Evolutionary conservation across 2,797 vertebrate genomes (phyloP).

Genomic region (Pangasius krempfi): DNA sequence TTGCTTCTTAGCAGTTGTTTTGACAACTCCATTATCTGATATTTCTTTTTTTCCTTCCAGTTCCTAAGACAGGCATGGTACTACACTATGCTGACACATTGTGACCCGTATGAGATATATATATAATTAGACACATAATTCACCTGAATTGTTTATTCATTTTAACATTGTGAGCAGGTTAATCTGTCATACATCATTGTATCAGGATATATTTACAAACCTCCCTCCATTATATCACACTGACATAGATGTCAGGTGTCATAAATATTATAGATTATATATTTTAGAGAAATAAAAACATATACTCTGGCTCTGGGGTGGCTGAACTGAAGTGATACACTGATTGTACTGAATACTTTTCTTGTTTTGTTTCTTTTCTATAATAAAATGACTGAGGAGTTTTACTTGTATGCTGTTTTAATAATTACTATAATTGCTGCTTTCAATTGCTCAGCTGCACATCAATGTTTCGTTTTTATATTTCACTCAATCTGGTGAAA

Average conservation of each 20-base stretch:
- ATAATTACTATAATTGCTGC: background rate
- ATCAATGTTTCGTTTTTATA: background rate
- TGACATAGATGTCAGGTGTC: background rate
- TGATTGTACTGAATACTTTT: background rate
- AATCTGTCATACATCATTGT: background rate
- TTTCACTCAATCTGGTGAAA: background rate
- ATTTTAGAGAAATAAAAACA: background rate
- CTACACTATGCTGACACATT: slow-evolving; percentile 13
- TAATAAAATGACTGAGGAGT: background rate
- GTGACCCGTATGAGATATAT: background rate
- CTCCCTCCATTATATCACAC: background rate
- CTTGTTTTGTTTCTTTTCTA: background rate
- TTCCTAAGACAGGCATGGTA: background rate
- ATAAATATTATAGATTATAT: background rate
- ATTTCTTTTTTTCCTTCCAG: background rate
- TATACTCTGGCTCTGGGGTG: background rate
- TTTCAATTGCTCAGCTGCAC: background rate
- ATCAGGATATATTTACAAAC: background rate
- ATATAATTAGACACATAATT: background rate
- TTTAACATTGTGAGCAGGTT: background rate
- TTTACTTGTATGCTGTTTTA: background rate
- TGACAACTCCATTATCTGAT: background rate
- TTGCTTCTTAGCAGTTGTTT: background rate
- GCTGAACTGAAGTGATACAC: background rate
- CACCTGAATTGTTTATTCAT: background rate